Evolutionary conservation across 2,113 vertebrate species (phyloP), one percentile per base, ranked within the genome.

Genomic region (Catagonus wagneri): DNA sequence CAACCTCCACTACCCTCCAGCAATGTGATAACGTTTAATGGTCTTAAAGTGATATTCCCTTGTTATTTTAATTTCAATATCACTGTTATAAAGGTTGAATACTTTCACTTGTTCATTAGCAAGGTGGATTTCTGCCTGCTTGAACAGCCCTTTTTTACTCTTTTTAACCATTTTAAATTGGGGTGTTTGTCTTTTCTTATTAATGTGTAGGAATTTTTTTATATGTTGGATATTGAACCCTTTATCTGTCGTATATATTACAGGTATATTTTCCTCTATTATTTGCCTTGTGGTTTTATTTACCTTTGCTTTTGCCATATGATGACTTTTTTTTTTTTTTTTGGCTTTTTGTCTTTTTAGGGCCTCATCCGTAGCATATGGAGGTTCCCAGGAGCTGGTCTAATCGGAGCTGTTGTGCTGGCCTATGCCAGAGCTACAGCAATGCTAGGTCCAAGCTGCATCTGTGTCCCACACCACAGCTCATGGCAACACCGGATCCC

Each of bases 251-350:
- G 23, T 54, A 36, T 88, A 25, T 81, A n/a, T 13, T 65, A 27
- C 39, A 89, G 63, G 54, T 11, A 63, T 74, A 65, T 89, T 74
- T 63, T 94, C 66, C 63, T 85, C 60, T 66, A 44, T 66, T 50
- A 93, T 36, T 86, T 71, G 36, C 34, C 54, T 93, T 86, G 44
- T 8, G 27, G 52, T 78, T 66, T 93, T 76, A 6, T 54, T 89
- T 71, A n/a, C 15, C 44, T 65, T 65, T 89, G 63, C 14, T 15
- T 63, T 72, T 89, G 25, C 15, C 68, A 60, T 63, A 71, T 32
- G 39, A 54, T 81, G 85, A 69, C 78, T 52, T 71, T 63, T 93
- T 79, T 79, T n/a, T n/a, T n/a, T n/a, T n/a, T n/a, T n/a, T n/a
- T n/a, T n/a, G n/a, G n/a, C n/a, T n/a, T n/a, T n/a, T n/a, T n/a